Base-by-base conservation (phyloP, 2,888 invertebrate species). In the Tachystola acroxantha region DNA sequence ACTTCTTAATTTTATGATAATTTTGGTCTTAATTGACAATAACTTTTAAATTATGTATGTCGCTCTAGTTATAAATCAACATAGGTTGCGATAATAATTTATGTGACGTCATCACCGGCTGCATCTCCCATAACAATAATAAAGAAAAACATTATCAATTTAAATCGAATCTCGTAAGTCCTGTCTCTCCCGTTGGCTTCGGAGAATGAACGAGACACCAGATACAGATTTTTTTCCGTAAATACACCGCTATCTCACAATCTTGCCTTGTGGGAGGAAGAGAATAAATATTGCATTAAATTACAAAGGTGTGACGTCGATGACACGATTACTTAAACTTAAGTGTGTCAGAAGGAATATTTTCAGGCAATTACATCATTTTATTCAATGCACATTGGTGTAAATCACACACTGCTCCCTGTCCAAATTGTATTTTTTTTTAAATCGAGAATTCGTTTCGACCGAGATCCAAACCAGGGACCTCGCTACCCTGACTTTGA, bases 211-310 rank as follows among this genome's bases (percentile, higher is more conserved):
- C 57, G 39, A 48, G 53, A 51, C 45, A 46, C 43, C 45, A 51
- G 55, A 37, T 47, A 53, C 58, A n/a, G 13, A 6, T n/a, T 13
- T 65, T 69, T 63, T 60, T 57, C 42, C 46, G 39, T 43, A 44
- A 52, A 58, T 58, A 54, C 74, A 74, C 78, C 78, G 81, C 68
- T 80, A 75, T 58, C 50, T 58, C 50, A 65, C 57, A 59, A 55
- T 64, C 60, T 57, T 50, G 41, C 19, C 24, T 12, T 32, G 28
- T 26, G 6, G 16, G 43, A 52, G 54, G 54, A 61, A 73, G 69
- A 24, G 9, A 24, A 71, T 73, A 72, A 71, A 71, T 57, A 53
- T 71, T 64, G 62, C 58, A 56, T 53, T 53, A 56, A 48, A 60
- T 65, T 64, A 64, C 58, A 49, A 16, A 24, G 24, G 24, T n/a